Evolutionary conservation across 2,797 vertebrate species (phyloP), one percentile per base, ranked within the genome.

Genomic region (Atherinosoma microstoma): DNA sequence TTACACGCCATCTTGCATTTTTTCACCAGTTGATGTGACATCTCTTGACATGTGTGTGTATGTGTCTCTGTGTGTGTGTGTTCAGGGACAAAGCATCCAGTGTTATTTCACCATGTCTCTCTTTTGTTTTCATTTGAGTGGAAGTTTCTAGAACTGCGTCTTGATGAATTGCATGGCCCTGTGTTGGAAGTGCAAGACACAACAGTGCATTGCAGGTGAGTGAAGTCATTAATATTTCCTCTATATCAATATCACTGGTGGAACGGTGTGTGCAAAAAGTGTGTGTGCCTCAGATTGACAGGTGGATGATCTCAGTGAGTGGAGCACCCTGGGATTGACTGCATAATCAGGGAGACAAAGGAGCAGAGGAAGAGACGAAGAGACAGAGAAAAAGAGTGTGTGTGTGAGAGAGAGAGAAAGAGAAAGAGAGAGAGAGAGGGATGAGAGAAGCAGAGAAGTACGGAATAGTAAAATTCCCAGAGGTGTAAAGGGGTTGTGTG

Each of bases 281-380:
- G 67, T 82, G 85, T 57, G 77, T 64, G 86, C 85, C 73, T 78
- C 83, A 91, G 94, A 95, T 94, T 94, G 94, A 95, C 94, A 95
- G 94, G 91, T 94, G 93, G 93, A 94, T 93, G 92, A 94, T 94
- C 93, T 94, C 93, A 92, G 89, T 92, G 91, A 94, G 94, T 92
- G 92, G 91, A 87, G 93, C 94, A 94, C 93, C 93, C 91, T 93
- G 94, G 94, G 94, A 95, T 95, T 92, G 88, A 93, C 93, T 93
- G 94, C 94, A 94, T 95, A 94, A 95, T 95, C 92, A 94, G 91
- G 83, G 91, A 93, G 94, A 95, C 93, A 95, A 94, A 95, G 93
- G 92, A 94, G 93, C 92, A 92, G 91, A 93, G 93, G 92, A 93
- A 93, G 90, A 91, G 91, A 94, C 79, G 83, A 85, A 75, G 72